phyloP scores from a whole-genome alignment of 2,888 invertebrate species.

The Auanema sp. region DNA sequence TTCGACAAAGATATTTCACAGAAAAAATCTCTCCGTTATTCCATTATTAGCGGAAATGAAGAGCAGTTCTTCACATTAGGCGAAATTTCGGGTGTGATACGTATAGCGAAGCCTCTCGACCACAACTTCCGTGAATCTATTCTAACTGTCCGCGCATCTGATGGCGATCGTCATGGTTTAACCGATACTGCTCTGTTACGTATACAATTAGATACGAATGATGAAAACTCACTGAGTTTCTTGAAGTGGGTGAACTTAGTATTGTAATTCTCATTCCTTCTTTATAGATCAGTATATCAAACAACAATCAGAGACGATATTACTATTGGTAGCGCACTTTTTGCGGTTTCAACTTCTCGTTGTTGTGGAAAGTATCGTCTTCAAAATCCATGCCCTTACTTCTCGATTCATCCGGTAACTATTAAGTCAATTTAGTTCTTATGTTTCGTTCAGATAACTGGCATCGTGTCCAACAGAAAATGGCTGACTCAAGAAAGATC shows the following conservation, averaged over 20 bases:
- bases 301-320: constrained; percentile 24
- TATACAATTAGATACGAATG: constrained; percentile 70
- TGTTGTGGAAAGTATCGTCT: constrained; percentile 26
- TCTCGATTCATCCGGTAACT: constrained; percentile 34
- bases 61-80: constrained; percentile 67
- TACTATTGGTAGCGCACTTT: constrained; percentile 30
- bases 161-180: constrained; percentile 25
- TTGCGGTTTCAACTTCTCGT: constrained; percentile 25
- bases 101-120: constrained; percentile 32
- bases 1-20: not conserved
- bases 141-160: constrained; percentile 78
- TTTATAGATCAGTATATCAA: constrained; percentile 16
- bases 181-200: constrained; percentile 80
- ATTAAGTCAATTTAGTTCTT: not conserved
- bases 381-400: constrained; percentile 29
- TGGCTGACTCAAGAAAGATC: constrained; percentile 40
- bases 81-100: constrained; percentile 43
- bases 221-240: constrained; percentile 24
- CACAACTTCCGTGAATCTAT: constrained; percentile 75
- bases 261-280: not conserved
- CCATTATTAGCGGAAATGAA: constrained; percentile 73
- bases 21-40: not conserved
- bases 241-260: constrained; percentile 4
- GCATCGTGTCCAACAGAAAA: constrained; percentile 32
- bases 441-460: constrained; percentile 26